These are phyloP conservation scores for Aythya baeri DNA, from an alignment of 2,113 vertebrate species.

Conservation along the genomic window DNA sequence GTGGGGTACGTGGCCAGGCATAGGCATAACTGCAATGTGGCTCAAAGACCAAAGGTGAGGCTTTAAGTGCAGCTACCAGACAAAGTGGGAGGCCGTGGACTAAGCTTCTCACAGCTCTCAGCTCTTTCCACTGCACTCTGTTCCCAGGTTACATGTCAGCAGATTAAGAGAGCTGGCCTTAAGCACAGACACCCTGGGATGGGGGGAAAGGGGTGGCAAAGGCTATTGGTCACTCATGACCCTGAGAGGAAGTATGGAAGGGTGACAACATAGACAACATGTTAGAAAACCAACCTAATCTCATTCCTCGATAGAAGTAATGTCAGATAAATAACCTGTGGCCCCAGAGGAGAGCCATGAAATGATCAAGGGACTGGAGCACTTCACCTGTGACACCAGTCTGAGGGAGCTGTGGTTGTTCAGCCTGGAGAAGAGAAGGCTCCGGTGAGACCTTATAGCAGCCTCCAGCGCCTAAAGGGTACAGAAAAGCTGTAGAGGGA, in stretches of 20 bases:
- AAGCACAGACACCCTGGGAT: not conserved
- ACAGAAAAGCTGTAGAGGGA: no score
- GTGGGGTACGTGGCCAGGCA: not conserved
- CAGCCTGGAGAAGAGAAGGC: no score
- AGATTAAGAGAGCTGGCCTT: not conserved
- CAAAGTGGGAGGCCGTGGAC: not conserved
- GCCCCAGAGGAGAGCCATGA: no score
- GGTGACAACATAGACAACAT: not conserved
- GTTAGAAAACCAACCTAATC: not conserved
- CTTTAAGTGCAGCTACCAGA: not conserved
- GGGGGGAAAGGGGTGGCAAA: not conserved
- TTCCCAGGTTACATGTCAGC: not conserved
- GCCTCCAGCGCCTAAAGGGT: no score
- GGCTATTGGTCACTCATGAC: no score
- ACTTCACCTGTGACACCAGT: no score
- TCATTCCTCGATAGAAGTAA: not conserved
- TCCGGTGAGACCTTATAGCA: no score
- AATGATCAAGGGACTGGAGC: no score
- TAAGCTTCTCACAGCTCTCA: not conserved
- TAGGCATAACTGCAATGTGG: not conserved
- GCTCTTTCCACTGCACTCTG: not conserved
- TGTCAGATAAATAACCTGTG: not conserved
- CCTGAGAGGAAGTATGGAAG: not conserved
- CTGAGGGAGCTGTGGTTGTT: no score
- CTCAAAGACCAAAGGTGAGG: not conserved